Percentiles rank a stretch among this genome's conserved stretches.
These are phyloP conservation scores for Bradypodion pumilum DNA, from an alignment of 2,797 vertebrate species.

Conservation along the genomic window DNA sequence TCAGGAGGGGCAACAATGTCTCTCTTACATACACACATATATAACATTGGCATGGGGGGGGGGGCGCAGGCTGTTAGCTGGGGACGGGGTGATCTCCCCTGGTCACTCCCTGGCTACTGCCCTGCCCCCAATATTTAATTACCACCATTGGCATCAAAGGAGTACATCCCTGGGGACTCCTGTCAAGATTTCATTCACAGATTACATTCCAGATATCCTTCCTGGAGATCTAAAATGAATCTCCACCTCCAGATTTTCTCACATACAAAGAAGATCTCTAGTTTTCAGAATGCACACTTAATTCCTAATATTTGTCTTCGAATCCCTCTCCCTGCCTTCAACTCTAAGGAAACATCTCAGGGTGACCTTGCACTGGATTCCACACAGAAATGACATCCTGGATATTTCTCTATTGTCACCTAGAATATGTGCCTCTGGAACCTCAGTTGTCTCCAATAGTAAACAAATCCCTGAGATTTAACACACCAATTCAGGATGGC, in stretches of 20 bases:
- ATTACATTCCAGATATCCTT: background rate
- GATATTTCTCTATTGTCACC: background rate
- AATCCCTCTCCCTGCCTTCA: background rate
- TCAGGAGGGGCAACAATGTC: no score
- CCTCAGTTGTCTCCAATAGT: background rate
- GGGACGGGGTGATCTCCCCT: no score
- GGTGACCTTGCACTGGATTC: background rate
- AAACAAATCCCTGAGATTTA: conserved; percentile 34
- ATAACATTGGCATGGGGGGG: no score
- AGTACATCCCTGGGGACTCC: background rate
- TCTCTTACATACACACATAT: no score
- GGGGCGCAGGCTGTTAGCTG: no score
- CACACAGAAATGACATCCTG: background rate
- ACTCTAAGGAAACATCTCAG: background rate
- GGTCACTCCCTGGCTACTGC: no score
- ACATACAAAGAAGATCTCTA: background rate
- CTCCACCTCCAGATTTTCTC: background rate
- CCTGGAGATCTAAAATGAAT: background rate
- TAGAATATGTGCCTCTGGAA: background rate
- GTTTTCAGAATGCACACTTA: background rate
- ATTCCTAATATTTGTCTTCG: background rate
- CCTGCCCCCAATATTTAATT: background rate
- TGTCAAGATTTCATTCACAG: background rate
- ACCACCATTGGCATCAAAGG: background rate
- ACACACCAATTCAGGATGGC: background rate